Base-by-base conservation (phyloP, 2,113 vertebrate species). In the Telmatochromis sp. region DNA sequence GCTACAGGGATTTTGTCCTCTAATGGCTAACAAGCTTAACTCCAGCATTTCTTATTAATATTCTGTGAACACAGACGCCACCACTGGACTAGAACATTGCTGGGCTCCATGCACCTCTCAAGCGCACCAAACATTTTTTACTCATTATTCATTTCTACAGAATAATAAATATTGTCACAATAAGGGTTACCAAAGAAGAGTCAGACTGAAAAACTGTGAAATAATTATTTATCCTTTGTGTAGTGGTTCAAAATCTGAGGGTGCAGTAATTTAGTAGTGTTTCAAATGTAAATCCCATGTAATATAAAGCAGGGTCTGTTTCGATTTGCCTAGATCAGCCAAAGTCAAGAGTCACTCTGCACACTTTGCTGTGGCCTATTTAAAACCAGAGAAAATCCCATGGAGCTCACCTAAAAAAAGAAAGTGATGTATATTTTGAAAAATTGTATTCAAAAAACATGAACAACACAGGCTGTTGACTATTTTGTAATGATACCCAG, bases 1-100 rank as follows among this genome's bases (percentile, higher is more conserved):
- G 84, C 85, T 55, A 83, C 5, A 21, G 47, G 10, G 89, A 5
- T 88, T 90, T 80, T 86, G 83, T 89, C 63, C 81, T 87, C 86
- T 81, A 80, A 81, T 87, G 88, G 80, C 70, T 51, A 85, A 85
- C 42, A 55, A 55, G 65, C 84, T 83, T 81, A 79, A 90, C 83
- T 88, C 78, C 31, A n/a, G 35, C 5, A 31, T 51, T 82, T 82
- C 45, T 85, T 17, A 88, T 82, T 60, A 55, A 70, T 81, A 85
- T 89, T 90, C 86, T 82, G 55, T 37, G 65, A 88, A 33, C 81
- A 40, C 33, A 75, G 26, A 65, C 12, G 5, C 28, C 51, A 14
- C 47, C 21, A 13, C 70, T 26, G 83, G 42, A 84, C 63, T 33
- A 15, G n/a, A 80, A 83, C 23, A 83, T 54, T 87, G 81, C 91